Conservation (phyloP, 1,140 invertebrate genomes). For the Trypoxylus dichotomus region DNA sequence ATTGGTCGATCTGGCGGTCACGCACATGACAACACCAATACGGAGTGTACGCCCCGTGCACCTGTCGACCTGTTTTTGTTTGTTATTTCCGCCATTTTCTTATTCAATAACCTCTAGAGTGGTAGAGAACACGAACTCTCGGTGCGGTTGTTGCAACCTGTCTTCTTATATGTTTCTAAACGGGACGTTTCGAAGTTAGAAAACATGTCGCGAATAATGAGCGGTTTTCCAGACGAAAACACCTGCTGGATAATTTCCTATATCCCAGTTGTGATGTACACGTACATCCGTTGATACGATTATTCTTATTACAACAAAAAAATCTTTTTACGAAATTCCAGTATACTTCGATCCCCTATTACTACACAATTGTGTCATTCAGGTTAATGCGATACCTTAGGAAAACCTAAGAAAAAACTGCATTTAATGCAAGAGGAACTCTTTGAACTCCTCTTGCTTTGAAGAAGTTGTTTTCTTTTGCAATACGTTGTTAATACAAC, state of each 20-base stretch:
- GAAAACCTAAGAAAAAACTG: too few species aligned
- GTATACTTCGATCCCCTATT: too few species aligned
- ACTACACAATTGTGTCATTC: too few species aligned
- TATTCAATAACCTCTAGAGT: constrained; percentile 22
- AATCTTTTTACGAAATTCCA: too few species aligned
- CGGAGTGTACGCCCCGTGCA: constrained; percentile 33
- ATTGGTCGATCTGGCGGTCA: constrained; percentile 35
- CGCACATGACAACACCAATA: constrained; percentile 34
- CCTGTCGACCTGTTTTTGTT: constrained; percentile 34
- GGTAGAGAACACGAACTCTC: constrained; percentile 14
- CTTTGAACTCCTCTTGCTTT: too few species aligned
- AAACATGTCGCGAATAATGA: constrained; percentile 12
- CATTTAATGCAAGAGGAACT: too few species aligned
- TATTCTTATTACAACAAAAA: too few species aligned
- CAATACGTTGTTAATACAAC: too few species aligned
- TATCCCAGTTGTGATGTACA: not conserved
- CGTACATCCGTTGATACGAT: too few species aligned
- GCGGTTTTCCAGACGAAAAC: not conserved
- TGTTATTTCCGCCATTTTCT: constrained; percentile 37
- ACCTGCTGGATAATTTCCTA: not conserved
- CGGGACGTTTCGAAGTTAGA: not conserved
- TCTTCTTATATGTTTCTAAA: not conserved
- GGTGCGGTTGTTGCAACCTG: not conserved
- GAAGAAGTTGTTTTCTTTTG: too few species aligned
- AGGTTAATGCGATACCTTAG: too few species aligned